Base-by-base conservation (phyloP, 2,113 vertebrate species). In the Brachyhypopomus gauderio region DNA sequence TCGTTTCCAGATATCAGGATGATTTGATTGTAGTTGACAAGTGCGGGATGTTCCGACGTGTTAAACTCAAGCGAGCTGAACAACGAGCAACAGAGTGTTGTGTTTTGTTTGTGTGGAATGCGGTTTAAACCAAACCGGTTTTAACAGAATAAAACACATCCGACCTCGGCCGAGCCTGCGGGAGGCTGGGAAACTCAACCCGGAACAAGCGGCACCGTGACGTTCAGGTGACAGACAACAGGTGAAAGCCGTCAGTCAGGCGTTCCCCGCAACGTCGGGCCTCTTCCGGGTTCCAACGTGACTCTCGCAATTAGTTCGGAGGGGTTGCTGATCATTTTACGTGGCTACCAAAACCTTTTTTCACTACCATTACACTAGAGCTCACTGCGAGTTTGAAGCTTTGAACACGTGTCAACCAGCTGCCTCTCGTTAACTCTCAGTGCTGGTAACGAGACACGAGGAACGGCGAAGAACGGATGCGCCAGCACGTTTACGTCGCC, bases 101-200 rank as follows among this genome's bases (percentile, higher is more conserved):
- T 58, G 14, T 58, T 60, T 20, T 60, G n/a, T 60, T 20, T n/a
- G n/a, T 4, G 6, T 60, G 58, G 58, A 60, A 64, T 58, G 23
- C 66, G 73, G 38, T 73, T 73, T 75, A 38, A 81, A 75, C n/a
- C 70, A 67, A 75, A 81, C 60, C 41, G 74, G n/a, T 74, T 75
- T 45, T 34, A 74, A 74, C 71, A 52, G 45, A 52, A 14, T 52
- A 52, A 52, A 52, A 52, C 60, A 0, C 41, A 75, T 74, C 27
- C 34, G 58, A 73, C 41, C 60, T 56, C 79, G 64, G 41, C n/a
- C 30, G 73, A 64, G 59, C 4, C 25, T 74, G 41, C 41, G 11
- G 30, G 59, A 41, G 79, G 52, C 36, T 27, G 72, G 34, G 36
- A 81, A 67, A 34, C 36, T 74, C 17, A 80, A 62, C 78, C n/a